Evolutionary conservation across 1,140 invertebrate genomes (phyloP).

Genomic region (Achroia grisella): DNA sequence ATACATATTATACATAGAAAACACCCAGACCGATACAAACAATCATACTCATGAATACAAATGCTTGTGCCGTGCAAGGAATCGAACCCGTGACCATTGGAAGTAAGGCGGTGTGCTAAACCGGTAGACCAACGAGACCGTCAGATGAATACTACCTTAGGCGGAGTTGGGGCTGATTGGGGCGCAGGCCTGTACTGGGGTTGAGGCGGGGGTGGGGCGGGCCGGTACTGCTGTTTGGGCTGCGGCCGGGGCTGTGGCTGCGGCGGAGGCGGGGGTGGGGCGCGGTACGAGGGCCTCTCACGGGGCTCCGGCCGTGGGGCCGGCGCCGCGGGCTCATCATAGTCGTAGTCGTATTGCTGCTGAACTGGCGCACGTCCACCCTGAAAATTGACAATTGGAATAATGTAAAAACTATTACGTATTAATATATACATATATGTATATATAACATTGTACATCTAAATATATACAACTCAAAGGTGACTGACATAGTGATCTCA

Average conservation of each 20-base stretch:
- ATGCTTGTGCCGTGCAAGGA: too few species aligned
- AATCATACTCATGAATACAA: too few species aligned
- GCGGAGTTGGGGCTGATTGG: conserved; percentile 42
- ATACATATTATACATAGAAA: too few species aligned
- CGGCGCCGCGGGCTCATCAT: conserved; percentile 55
- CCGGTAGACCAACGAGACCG: too few species aligned
- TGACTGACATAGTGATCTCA: too few species aligned
- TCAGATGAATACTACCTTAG: conserved; percentile 34
- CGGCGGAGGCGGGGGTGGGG: conserved; percentile 8
- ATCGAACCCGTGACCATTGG: too few species aligned
- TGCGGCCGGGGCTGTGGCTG: conserved; percentile 7
- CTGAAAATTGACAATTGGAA: conserved; percentile 24
- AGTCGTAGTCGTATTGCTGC: conserved; percentile 60
- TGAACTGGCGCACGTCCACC: conserved; percentile 18
- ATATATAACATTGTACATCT: too few species aligned
- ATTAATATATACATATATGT: too few species aligned
- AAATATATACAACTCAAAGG: too few species aligned
- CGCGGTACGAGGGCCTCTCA: conserved; percentile 12
- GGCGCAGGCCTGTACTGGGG: conserved; percentile 24
- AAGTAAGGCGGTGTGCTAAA: too few species aligned
- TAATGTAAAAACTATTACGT: too few species aligned
- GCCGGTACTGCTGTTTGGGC: conserved; percentile 19
- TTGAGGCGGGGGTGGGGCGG: conserved; percentile 11
- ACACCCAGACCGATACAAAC: too few species aligned
- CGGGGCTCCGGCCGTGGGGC: conserved; percentile 22